A percentile compares a stretch with the other conserved stretches of the same genome.
Evolutionary conservation across 2,888 invertebrate species (phyloP).

Genomic region (Schizaphis graminum): DNA sequence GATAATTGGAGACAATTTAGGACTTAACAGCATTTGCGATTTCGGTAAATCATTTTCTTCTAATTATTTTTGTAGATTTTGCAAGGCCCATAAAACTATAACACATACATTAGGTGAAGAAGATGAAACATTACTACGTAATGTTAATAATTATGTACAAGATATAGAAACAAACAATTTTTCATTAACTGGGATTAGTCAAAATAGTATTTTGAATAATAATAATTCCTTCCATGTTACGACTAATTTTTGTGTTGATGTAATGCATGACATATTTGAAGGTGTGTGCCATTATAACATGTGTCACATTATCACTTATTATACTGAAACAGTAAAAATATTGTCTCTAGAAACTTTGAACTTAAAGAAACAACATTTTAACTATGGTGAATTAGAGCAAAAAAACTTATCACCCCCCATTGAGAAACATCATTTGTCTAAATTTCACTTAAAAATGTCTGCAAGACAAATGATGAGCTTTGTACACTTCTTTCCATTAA

Average conservation of each 20-base stretch:
- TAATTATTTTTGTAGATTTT: constrained; percentile 31
- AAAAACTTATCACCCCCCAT: too few relatives aligned
- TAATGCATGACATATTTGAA: too few relatives aligned
- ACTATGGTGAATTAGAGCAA: too few relatives aligned
- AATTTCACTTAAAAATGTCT: too few relatives aligned
- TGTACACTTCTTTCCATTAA: too few relatives aligned
- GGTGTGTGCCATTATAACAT: neutral
- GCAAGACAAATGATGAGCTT: too few relatives aligned
- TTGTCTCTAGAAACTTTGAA: too few relatives aligned
- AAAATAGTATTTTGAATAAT: neutral
- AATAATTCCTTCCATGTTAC: neutral
- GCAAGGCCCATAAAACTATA: neutral
- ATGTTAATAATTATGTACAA: neutral
- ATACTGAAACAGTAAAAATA: neutral
- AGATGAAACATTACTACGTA: neutral
- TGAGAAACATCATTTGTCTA: too few relatives aligned
- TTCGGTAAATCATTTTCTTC: neutral
- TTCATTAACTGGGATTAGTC: neutral
- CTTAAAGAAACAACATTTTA: too few relatives aligned
- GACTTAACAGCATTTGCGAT: neutral
- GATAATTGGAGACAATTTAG: too few relatives aligned
- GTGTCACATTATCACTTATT: neutral
- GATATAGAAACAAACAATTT: constrained; percentile 9
- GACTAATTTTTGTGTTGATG: neutral
- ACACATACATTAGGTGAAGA: neutral